phyloP scores from a whole-genome alignment of 2,888 invertebrate species.

The Serrognathus titanus region DNA sequence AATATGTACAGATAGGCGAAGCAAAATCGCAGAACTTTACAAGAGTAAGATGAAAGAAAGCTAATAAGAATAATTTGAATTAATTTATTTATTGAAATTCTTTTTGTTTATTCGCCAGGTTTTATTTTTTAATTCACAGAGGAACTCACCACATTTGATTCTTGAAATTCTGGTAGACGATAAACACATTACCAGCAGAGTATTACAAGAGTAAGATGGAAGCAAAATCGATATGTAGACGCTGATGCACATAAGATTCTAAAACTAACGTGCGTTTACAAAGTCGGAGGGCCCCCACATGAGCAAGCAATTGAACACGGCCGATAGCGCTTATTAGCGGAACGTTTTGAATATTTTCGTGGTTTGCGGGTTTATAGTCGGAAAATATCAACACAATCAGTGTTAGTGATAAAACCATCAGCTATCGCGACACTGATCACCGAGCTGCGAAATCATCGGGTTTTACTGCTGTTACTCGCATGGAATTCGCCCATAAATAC shows the following conservation, averaged over 20 bases:
- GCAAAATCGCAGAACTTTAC: no score
- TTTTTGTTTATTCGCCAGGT: no score
- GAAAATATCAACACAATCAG: conserved; percentile 44
- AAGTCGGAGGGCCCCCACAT: conserved; percentile 23
- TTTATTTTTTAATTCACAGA: no score
- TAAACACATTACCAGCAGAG: no score
- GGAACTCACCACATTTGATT: no score
- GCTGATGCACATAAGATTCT: not conserved
- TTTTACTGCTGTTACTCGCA: conserved; percentile 39
- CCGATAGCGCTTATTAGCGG: conserved; percentile 40
- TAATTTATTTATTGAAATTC: no score
- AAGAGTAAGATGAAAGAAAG: no score
- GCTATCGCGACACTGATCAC: conserved; percentile 44
- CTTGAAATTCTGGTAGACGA: no score
- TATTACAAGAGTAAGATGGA: not conserved
- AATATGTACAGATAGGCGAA: no score
- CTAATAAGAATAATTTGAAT: no score
- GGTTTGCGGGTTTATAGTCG: conserved; percentile 40
- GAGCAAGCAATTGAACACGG: conserved; percentile 30
- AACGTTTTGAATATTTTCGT: conserved; percentile 42
- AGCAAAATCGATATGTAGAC: not conserved
- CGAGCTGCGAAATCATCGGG: conserved; percentile 45
- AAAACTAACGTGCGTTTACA: conserved; percentile 24
- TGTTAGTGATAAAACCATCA: conserved; percentile 46
- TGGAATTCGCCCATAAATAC: conserved; percentile 39